Evolutionary conservation across 2,888 invertebrate species (phyloP), one percentile per base, ranked within the genome.

Genomic region (Nemotelus pantherinus): DNA sequence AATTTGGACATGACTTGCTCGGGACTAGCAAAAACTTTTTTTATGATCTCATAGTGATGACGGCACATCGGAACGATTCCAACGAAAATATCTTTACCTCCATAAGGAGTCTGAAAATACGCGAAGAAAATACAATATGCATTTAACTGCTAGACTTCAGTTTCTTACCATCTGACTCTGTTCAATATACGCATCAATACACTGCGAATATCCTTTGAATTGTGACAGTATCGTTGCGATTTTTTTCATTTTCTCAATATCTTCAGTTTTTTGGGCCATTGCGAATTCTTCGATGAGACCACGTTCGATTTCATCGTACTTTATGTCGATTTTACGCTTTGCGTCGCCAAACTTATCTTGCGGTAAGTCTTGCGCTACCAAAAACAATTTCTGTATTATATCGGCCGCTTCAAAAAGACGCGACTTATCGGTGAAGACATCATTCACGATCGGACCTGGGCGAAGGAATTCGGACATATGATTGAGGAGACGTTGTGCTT

Each of bases 1-100:
- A 98, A 97, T 89, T 99, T 99, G 78, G 96, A 95, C 96, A 99
- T 97, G 6, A 99, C 98, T 89, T 96, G 95, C 81, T 98, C 96
- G 0, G 98, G 97, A 87, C 96, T 97, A 4, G 93, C 93, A 85
- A 99, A 99, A 2, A 99, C 98, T 84, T 94, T 93, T 84, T 93
- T 92, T 80, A 96, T 95, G 80, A 94, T 90, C 82, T 92, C 90
- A 86, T 95, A 91, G 88, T 95, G 97, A 84, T 93, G 93, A 82
- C 93, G 93, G 87, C 98, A 98, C 82, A 99, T 89, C 0, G 95
- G 95, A 64, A 97, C 89, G 9, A 98, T 94, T 79, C 97, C 94
- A 72, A 92, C 91, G 88, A 98, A 99, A 77, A 98, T 93, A 85
- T 98, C 97, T 85, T 94, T 94, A 43, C 94, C 94, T 4, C 93